Conservation (phyloP, 2,888 invertebrate genomes). For the Cotesia congregata region DNA sequence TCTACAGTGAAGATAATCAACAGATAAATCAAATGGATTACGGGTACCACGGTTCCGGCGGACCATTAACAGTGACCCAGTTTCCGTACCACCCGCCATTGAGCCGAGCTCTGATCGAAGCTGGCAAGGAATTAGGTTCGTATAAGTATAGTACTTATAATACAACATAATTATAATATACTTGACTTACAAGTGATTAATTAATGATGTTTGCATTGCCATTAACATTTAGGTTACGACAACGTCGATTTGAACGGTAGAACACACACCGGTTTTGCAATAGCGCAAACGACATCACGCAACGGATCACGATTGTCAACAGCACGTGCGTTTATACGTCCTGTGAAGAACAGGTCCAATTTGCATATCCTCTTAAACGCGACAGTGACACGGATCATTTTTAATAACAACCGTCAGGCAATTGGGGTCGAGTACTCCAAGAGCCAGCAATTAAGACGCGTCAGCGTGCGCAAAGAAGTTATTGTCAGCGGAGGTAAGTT, state of each 20-base stretch:
- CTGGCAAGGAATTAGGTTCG: constrained; percentile 81
- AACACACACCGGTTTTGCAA: constrained; percentile 85
- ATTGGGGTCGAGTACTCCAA: constrained; percentile 83
- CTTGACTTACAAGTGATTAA: neutral
- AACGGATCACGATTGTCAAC: constrained; percentile 89
- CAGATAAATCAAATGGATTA: constrained; percentile 79
- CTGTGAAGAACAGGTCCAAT: constrained; percentile 82
- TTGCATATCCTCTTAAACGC: constrained; percentile 88
- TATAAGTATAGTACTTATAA: neutral
- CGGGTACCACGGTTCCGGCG: constrained; percentile 84
- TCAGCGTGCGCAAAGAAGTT: constrained; percentile 80
- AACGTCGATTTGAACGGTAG: constrained; percentile 87
- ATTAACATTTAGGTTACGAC: constrained; percentile 74
- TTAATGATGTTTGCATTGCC: constrained; percentile 13
- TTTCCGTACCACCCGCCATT: constrained; percentile 90
- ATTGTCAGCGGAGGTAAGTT: constrained; percentile 73
- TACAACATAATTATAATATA: neutral
- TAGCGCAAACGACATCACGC: constrained; percentile 89
- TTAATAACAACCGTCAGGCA: constrained; percentile 79
- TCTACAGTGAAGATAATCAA: constrained; percentile 88
- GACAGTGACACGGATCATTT: constrained; percentile 82
- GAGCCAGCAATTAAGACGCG: constrained; percentile 72
- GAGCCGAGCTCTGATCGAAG: constrained; percentile 83
- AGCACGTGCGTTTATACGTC: constrained; percentile 86
- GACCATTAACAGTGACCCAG: constrained; percentile 82